Evolutionary conservation across 2,113 vertebrate genomes (phyloP).

Genomic region (Tringa solitaria): DNA sequence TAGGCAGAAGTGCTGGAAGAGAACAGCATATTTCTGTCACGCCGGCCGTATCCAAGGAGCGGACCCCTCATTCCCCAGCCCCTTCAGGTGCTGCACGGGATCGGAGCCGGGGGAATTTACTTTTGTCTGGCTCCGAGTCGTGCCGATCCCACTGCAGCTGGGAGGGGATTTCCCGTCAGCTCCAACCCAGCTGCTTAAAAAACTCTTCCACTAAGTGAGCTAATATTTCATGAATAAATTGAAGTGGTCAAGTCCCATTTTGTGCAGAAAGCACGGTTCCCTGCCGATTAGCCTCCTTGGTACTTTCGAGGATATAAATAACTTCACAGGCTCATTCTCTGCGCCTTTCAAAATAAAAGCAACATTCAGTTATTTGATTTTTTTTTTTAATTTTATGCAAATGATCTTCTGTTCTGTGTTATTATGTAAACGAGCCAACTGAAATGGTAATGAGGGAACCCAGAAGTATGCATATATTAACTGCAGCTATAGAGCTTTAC

Average conservation of each 20-base stretch:
- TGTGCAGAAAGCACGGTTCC: constrained; percentile 23
- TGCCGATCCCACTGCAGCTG: constrained; percentile 18
- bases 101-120: background rate
- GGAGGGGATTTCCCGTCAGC: constrained; percentile 42
- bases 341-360: background rate
- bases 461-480: constrained; percentile 61
- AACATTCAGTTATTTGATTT: background rate
- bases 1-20: background rate
- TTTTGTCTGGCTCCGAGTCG: background rate
- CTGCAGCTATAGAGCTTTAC: background rate
- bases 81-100: constrained; percentile 1
- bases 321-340: constrained; percentile 31
- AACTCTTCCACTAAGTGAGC: background rate
- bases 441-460: constrained; percentile 53
- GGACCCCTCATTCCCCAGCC: background rate
- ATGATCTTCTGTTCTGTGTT: constrained; percentile 53
- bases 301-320: constrained; percentile 19
- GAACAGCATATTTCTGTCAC: background rate
- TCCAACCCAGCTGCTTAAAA: constrained; percentile 44
- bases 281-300: background rate
- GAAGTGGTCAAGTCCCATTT: constrained; percentile 19
- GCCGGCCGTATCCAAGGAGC: background rate
- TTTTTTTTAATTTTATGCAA: constrained; percentile 62
- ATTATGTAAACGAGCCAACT: constrained; percentile 68
- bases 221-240: constrained; percentile 29